These are phyloP conservation scores for Bothrops jararaca DNA, from an alignment of 2,113 vertebrate genomes.

Conservation along the genomic window DNA sequence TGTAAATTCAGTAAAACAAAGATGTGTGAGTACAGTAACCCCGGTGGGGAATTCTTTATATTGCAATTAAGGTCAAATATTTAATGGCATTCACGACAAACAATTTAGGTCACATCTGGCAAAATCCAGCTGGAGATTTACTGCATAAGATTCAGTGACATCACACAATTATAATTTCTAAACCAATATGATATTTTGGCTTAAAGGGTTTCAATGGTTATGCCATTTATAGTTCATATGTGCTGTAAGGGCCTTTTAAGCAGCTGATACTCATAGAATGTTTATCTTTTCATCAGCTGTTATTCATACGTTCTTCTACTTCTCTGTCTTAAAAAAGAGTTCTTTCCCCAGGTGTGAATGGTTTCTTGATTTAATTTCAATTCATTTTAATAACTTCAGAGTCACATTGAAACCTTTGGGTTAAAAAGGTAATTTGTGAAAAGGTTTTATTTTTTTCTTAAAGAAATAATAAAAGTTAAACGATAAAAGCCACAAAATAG, in stretches of 20 bases:
- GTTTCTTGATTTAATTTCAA: conserved; percentile 22
- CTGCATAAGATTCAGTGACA: neutral
- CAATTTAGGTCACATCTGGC: neutral
- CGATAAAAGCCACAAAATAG: conserved; percentile 33
- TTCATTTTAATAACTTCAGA: conserved; percentile 7
- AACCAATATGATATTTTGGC: neutral
- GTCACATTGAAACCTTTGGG: conserved; percentile 37
- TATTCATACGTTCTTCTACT: conserved; percentile 29
- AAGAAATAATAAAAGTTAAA: conserved; percentile 5
- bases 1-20: neutral
- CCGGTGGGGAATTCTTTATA: neutral
- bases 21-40: neutral
- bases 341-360: neutral
- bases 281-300: neutral
- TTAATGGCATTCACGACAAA: neutral
- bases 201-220: neutral
- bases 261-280: neutral
- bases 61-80: neutral
- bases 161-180: neutral
- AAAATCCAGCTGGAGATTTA: neutral
- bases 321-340: conserved; percentile 15
- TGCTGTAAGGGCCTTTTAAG: neutral
- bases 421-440: conserved; percentile 27
- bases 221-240: neutral
- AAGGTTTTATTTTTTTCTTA: conserved; percentile 27